A percentile compares a stretch with the other conserved stretches of the same genome.
These are phyloP conservation scores for Julus scanicus DNA, from an alignment of 2,888 invertebrate genomes.

Conservation along the genomic window DNA sequence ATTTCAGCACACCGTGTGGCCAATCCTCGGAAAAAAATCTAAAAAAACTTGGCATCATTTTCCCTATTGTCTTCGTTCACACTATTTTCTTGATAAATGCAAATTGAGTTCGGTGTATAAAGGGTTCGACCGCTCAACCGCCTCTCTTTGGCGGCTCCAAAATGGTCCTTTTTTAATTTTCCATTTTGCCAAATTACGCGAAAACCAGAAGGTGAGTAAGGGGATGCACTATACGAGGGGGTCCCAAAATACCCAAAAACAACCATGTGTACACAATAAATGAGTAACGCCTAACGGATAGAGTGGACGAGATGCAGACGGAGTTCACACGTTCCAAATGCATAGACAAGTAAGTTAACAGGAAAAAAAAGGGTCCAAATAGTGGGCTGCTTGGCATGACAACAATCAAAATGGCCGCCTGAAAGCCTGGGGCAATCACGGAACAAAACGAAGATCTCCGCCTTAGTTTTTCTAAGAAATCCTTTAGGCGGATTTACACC, in stretches of 20 bases:
- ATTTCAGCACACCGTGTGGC: neutral
- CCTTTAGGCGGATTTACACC: slow-evolving; percentile 21
- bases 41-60: neutral
- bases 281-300: slow-evolving; percentile 44
- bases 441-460: slow-evolving; percentile 36
- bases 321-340: slow-evolving; percentile 41
- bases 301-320: neutral
- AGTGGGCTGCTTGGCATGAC: neutral
- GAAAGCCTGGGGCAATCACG: slow-evolving; percentile 25
- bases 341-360: neutral
- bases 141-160: slow-evolving; percentile 37
- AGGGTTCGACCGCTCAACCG: neutral
- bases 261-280: neutral
- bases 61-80: neutral
- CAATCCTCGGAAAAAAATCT: neutral
- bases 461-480: slow-evolving; percentile 49
- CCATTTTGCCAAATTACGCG: neutral
- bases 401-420: slow-evolving; percentile 6
- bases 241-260: neutral
- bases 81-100: slow-evolving; percentile 23
- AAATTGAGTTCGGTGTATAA: neutral
- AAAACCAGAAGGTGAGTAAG: slow-evolving; percentile 22
- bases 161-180: neutral
- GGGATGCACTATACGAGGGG: neutral
- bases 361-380: slow-evolving; percentile 30